Evolutionary conservation across 2,113 vertebrate species (phyloP).

Genomic region (Channa argus): DNA sequence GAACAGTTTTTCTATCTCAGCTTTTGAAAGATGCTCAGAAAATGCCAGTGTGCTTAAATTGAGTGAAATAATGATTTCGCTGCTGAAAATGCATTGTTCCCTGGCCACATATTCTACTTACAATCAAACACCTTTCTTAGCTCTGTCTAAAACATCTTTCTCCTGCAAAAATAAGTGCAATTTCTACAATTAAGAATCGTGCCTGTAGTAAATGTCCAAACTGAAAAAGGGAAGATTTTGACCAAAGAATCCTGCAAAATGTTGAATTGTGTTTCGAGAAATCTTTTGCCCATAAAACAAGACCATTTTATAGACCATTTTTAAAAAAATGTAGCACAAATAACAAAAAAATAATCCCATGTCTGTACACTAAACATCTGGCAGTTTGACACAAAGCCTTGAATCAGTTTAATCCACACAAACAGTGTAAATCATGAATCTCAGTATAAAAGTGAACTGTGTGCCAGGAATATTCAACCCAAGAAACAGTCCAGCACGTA

Average conservation of each 20-base stretch:
- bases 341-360: too few species aligned
- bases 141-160: constrained; percentile 21
- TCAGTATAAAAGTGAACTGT: too few species aligned
- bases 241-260: constrained; percentile 25
- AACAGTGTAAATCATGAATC: too few species aligned
- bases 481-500: too few species aligned
- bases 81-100: constrained; percentile 49
- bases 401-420: too few species aligned
- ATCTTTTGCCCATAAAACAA: constrained; percentile 4
- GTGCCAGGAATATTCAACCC: too few species aligned
- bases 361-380: too few species aligned
- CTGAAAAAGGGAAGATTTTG: constrained; percentile 52
- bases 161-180: constrained; percentile 26
- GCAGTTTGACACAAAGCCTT: too few species aligned
- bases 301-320: background rate
- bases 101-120: constrained; percentile 32
- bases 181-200: constrained; percentile 36
- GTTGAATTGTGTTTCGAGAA: constrained; percentile 22
- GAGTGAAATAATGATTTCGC: constrained; percentile 50
- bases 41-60: constrained; percentile 37
- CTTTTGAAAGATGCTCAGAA: constrained; percentile 46
- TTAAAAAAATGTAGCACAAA: too few species aligned
- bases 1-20: constrained; percentile 25
- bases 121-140: constrained; percentile 39
- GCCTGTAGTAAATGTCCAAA: constrained; percentile 49